Evolutionary conservation across 2,797 vertebrate genomes (phyloP).

Genomic region (Rhincodon typus): DNA sequence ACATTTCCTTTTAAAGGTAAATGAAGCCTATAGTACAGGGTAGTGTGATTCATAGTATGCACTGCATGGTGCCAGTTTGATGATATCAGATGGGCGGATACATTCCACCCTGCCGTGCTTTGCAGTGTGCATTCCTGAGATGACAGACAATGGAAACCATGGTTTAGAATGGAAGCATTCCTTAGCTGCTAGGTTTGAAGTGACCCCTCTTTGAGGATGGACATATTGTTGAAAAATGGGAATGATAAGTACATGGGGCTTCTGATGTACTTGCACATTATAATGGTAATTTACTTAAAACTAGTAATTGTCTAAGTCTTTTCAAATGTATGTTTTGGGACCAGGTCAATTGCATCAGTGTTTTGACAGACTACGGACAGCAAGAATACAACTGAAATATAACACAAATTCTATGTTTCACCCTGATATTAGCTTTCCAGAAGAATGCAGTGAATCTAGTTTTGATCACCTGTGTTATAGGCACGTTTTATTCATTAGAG

Average conservation of each 20-base stretch:
- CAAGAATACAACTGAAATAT: neutral
- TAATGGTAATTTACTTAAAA: neutral
- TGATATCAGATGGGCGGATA: constrained; percentile 62
- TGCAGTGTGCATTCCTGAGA: constrained; percentile 71
- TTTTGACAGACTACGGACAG: neutral
- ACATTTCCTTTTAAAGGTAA: constrained; percentile 42
- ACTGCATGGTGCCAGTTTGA: constrained; percentile 44
- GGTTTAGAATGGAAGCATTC: constrained; percentile 71
- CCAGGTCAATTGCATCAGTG: neutral
- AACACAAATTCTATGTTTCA: neutral
- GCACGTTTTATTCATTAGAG: neutral
- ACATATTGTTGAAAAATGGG: neutral
- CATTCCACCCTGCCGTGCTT: constrained; percentile 70
- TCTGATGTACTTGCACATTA: neutral
- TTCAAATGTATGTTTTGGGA: neutral
- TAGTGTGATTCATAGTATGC: constrained; percentile 40
- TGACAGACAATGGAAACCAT: constrained; percentile 74
- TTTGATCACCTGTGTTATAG: neutral
- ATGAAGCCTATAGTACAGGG: constrained; percentile 38
- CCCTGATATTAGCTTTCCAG: neutral
- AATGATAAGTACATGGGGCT: neutral
- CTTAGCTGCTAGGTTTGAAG: constrained; percentile 75
- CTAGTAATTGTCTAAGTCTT: neutral
- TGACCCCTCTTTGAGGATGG: neutral
- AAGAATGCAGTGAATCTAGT: neutral